phyloP scores from a whole-genome alignment of 2,888 invertebrate species.

The Hypselothyrea guttata region DNA sequence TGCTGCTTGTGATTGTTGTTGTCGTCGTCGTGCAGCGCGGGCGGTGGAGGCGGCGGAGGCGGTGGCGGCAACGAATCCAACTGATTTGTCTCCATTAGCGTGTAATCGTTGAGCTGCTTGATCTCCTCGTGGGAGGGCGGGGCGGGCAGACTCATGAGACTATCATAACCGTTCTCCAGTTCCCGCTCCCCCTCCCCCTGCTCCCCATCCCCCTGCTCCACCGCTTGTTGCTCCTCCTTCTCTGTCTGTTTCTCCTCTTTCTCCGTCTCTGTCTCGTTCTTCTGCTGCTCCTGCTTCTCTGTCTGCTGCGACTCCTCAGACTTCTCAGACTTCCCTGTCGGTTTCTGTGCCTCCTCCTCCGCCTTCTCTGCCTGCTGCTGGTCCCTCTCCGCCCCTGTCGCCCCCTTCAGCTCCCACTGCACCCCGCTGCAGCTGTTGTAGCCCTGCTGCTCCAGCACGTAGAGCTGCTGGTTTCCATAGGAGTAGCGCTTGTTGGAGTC shows the following conservation, averaged over 20 bases:
- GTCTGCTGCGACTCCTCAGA: background rate
- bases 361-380: background rate
- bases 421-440: conserved; percentile 82
- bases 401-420: background rate
- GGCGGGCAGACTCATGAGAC: conserved; percentile 81
- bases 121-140: conserved; percentile 82
- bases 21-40: conserved; percentile 19
- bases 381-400: conserved; percentile 4
- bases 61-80: conserved; percentile 82
- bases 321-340: no score
- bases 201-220: conserved; percentile 10
- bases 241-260: background rate
- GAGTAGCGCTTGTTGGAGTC: conserved; percentile 89
- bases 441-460: conserved; percentile 88
- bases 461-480: conserved; percentile 91
- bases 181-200: conserved; percentile 11
- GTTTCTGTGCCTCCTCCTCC: no score
- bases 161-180: conserved; percentile 79
- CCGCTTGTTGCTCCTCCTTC: background rate
- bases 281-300: background rate
- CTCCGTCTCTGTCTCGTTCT: no score
- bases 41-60: conserved; percentile 71
- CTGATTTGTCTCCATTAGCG: conserved; percentile 78
- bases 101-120: conserved; percentile 79
- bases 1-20: conserved; percentile 5